Evolutionary conservation across 2,797 vertebrate genomes (phyloP), one percentile per base, ranked within the genome.

Genomic region (Echiichthys vipera): DNA sequence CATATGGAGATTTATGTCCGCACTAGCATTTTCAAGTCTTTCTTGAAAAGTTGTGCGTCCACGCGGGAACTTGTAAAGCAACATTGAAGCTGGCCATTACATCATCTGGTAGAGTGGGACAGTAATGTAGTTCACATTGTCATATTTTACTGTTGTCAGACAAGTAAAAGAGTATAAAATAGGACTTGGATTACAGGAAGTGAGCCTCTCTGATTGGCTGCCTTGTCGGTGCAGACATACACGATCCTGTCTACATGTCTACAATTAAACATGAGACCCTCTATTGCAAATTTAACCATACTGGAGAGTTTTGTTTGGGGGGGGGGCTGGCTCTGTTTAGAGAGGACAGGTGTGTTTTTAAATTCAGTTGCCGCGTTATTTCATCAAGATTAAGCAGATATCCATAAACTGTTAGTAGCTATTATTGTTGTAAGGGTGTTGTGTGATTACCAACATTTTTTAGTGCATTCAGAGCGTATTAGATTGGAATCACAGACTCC

Each of bases 1-100:
- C 66, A 54, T 53, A 77, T 71, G 73, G 55, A 71, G 72, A 88
- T 76, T 74, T 81, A 61, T 83, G 79, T 75, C 70, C 74, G 66
- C 64, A 65, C 81, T 39, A 49, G 84, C 87, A 83, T 65, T 85
- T 89, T 84, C 12, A 24, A 39, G 54, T 53, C 47, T 47, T 64
- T 51, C 22, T 71, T 65, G 10, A 56, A 72, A 80, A 80, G 77
- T 80, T 87, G 58, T 65, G 61, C 6, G 13, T 71, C 74, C 61
- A 65, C 30, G 8, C 13, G 4, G 0, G 69, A 84, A 83, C 54
- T 77, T 77, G 46, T n/a, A 71, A 64, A 68, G 62, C 49, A 22
- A 24, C 36, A 39, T 73, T 20, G 58, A 68, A 70, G 67, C 65
- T 64, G 39, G 25, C 56, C 25, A 9, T 58, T 61, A 17, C 61